phyloP scores from a whole-genome alignment of 64 coral and sea anemone genomes.

The Orbicella faveolata region DNA sequence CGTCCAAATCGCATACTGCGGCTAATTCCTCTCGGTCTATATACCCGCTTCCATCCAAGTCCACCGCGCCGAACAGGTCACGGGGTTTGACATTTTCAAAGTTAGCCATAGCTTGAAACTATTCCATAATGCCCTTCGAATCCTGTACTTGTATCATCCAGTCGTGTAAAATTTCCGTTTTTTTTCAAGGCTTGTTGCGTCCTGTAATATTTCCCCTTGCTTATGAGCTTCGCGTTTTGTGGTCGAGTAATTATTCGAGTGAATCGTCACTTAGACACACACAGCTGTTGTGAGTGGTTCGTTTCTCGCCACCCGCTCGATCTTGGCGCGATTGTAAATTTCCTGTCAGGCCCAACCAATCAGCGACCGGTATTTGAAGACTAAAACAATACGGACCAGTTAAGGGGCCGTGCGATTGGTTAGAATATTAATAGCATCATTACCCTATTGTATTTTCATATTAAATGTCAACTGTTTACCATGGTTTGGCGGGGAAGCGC shows the following conservation, averaged over 20 bases:
- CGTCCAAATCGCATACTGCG: constrained; percentile 96
- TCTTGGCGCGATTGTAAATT: constrained; percentile 49
- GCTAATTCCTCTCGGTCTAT: constrained; percentile 91
- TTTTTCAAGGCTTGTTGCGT: neutral
- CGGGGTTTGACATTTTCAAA: constrained; percentile 62
- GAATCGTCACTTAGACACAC: constrained; percentile 43
- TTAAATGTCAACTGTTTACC: constrained; percentile 38
- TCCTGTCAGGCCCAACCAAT: constrained; percentile 11
- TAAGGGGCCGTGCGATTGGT: constrained; percentile 33
- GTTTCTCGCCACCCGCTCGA: constrained; percentile 36
- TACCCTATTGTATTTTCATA: constrained; percentile 61
- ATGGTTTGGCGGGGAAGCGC: neutral
- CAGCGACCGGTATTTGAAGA: constrained; percentile 1
- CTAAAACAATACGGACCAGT: constrained; percentile 57
- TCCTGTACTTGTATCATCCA: neutral
- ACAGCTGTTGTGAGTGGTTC: constrained; percentile 45
- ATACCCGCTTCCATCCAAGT: constrained; percentile 94
- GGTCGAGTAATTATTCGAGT: constrained; percentile 38
- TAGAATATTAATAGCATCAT: constrained; percentile 71
- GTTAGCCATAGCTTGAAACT: constrained; percentile 48
- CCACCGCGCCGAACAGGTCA: constrained; percentile 85
- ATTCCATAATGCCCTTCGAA: constrained; percentile 25
- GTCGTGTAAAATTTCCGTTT: neutral
- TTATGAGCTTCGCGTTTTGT: constrained; percentile 27
- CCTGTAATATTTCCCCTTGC: constrained; percentile 13